Conservation (phyloP, 2,113 vertebrate species). For the Pogonocichla stellata region DNA sequence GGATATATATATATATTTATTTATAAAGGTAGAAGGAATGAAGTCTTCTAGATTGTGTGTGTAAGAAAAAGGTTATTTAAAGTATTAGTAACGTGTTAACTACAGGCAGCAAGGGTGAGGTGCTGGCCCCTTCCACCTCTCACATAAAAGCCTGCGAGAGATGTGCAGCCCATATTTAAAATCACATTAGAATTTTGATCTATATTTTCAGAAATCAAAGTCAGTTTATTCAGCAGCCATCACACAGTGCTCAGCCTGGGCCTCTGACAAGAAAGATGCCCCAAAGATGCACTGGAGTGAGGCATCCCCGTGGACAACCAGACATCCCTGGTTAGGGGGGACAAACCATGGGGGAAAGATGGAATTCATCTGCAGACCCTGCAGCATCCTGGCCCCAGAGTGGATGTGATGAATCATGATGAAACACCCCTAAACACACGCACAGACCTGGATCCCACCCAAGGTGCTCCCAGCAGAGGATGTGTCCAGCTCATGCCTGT, state of each 20-base stretch:
- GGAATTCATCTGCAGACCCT: not conserved
- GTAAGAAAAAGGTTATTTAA: not conserved
- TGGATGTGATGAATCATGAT: rapidly evolving
- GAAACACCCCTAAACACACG: not conserved
- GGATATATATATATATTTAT: no score
- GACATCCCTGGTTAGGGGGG: rapidly evolving
- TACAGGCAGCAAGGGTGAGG: rapidly evolving
- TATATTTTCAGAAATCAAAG: not conserved
- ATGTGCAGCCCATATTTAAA: not conserved
- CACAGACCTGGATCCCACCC: not conserved
- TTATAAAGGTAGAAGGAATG: not conserved
- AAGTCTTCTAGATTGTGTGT: not conserved
- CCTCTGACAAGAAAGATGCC: not conserved
- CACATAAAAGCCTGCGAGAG: not conserved
- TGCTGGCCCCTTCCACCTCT: not conserved
- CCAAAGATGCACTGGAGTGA: not conserved
- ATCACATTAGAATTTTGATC: not conserved
- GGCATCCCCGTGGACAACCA: rapidly evolving
- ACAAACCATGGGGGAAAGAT: not conserved
- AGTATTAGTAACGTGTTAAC: not conserved
- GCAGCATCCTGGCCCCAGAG: not conserved
- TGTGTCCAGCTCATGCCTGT: rapidly evolving
- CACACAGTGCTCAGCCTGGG: not conserved
- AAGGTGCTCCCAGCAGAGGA: not conserved
- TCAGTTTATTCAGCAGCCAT: not conserved